A percentile compares a stretch with the other conserved stretches of the same genome.
These are phyloP conservation scores for Andrena camellia DNA, from an alignment of 2,888 invertebrate genomes.

Conservation along the genomic window DNA sequence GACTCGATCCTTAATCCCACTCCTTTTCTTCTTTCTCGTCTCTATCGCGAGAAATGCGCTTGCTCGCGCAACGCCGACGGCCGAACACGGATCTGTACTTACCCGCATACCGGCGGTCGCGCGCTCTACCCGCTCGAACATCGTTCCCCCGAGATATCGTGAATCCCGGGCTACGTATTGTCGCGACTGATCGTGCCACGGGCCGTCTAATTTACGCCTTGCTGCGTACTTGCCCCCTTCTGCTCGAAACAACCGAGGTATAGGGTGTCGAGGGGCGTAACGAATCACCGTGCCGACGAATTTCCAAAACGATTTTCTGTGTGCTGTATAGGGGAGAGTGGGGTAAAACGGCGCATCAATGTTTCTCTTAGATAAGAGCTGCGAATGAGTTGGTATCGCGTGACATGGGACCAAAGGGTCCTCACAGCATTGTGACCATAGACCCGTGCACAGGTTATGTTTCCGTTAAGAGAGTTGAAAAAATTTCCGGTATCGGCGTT, in stretches of 20 bases:
- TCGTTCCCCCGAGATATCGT: slow-evolving; percentile 33
- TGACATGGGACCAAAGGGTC: no score
- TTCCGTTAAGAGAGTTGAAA: no score
- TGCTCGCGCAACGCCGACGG: slow-evolving; percentile 47
- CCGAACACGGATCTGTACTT: slow-evolving; percentile 67
- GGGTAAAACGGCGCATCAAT: no score
- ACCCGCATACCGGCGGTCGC: slow-evolving; percentile 58
- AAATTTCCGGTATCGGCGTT: no score
- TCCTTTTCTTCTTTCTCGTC: slow-evolving; percentile 49
- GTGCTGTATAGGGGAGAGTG: no score
- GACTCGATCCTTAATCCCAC: slow-evolving; percentile 8
- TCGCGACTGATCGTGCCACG: slow-evolving; percentile 49
- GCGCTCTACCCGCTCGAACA: slow-evolving; percentile 34
- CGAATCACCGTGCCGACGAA: neutral
- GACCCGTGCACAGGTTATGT: no score
- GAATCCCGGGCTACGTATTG: slow-evolving; percentile 55
- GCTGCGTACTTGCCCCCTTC: neutral
- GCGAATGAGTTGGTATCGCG: no score
- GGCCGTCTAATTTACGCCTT: slow-evolving; percentile 15
- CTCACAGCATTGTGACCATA: no score
- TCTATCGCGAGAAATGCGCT: slow-evolving; percentile 64
- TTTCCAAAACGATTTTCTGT: neutral
- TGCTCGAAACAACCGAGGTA: neutral
- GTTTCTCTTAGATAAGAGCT: no score
- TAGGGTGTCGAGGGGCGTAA: no score